These are phyloP conservation scores for Criorhina ranunculi DNA, from an alignment of 2,888 invertebrate genomes.

Conservation along the genomic window DNA sequence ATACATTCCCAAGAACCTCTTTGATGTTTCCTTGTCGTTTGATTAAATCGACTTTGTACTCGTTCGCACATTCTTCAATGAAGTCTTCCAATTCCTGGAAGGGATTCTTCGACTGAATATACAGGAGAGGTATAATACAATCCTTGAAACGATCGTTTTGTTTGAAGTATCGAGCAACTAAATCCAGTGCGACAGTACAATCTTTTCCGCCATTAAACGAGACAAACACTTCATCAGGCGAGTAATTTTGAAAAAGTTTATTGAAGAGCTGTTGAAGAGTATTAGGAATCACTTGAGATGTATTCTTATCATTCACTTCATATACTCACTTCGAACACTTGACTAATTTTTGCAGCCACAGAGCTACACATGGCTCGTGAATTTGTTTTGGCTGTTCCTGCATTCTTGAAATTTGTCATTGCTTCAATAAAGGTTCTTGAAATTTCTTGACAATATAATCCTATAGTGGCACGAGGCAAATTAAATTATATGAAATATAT, in stretches of 20 bases:
- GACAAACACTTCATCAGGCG: constrained; percentile 91
- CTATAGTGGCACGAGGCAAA: constrained; percentile 3
- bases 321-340: constrained; percentile 57
- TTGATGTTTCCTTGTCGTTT: constrained; percentile 90
- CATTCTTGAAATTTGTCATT: constrained; percentile 59
- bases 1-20: constrained; percentile 88
- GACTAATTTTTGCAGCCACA: constrained; percentile 16
- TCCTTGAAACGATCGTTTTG: constrained; percentile 82
- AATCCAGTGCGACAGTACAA: constrained; percentile 95
- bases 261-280: constrained; percentile 86
- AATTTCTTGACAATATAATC: not conserved
- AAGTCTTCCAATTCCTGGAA: constrained; percentile 95
- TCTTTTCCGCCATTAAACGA: constrained; percentile 99
- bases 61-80: constrained; percentile 88
- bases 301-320: not conserved
- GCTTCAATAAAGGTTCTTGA: not conserved
- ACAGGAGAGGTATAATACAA: constrained; percentile 86
- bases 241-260: constrained; percentile 87
- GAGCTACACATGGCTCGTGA: constrained; percentile 14
- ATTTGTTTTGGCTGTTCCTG: constrained; percentile 13
- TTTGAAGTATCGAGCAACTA: constrained; percentile 84
- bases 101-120: constrained; percentile 91
- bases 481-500: not conserved
- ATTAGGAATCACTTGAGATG: constrained; percentile 23
- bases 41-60: constrained; percentile 90